Evolutionary conservation across 2,113 vertebrate species (phyloP).

Genomic region (Poecilia latipinna): DNA sequence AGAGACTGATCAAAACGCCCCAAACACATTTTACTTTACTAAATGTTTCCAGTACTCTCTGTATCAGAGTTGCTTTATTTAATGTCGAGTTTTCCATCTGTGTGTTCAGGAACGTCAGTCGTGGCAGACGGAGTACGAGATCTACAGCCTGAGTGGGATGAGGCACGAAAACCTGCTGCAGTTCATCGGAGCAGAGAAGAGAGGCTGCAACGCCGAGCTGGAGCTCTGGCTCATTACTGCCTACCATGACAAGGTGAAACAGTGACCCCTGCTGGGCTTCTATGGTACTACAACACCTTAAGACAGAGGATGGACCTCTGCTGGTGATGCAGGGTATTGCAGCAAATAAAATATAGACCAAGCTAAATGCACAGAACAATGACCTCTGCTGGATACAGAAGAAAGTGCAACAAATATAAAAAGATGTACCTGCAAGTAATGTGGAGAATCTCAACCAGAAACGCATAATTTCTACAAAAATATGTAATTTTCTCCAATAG

Average conservation of each 20-base stretch:
- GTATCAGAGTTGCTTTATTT: neutral
- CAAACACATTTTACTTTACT: neutral
- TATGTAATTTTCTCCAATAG: too few species aligned
- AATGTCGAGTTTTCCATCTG: conserved; percentile 82
- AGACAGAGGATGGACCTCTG: neutral
- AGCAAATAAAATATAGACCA: neutral
- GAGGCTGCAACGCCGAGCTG: conserved; percentile 91
- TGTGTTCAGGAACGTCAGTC: neutral
- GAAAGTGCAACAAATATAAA: too few species aligned
- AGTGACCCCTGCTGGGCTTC: neutral
- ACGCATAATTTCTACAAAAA: too few species aligned
- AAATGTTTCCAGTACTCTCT: neutral
- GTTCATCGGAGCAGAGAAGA: conserved; percentile 96
- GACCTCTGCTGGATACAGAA: too few species aligned
- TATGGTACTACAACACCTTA: neutral
- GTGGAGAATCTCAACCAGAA: too few species aligned
- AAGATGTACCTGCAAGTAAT: too few species aligned
- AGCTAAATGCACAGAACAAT: too few species aligned
- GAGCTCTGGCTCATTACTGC: conserved; percentile 97
- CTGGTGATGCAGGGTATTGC: too few species aligned
- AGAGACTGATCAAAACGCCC: neutral
- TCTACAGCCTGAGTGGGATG: conserved; percentile 95
- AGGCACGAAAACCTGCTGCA: conserved; percentile 96
- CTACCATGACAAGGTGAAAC: conserved; percentile 92
- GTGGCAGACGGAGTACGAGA: conserved; percentile 99